Base-by-base conservation (phyloP, 2,888 invertebrate species). In the Loripinus fragilis region DNA sequence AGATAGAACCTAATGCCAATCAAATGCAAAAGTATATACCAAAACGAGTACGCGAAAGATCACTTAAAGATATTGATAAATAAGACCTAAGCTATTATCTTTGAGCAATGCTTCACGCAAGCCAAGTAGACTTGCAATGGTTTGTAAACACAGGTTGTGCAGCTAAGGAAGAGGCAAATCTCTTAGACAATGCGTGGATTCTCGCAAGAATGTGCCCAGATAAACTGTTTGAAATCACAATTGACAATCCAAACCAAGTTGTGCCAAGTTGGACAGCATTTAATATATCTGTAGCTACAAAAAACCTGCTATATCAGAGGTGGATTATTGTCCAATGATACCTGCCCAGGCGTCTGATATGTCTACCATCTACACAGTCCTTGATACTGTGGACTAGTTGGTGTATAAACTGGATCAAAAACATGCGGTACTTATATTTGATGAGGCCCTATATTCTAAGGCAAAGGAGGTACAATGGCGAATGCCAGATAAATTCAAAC, bases 381-480 rank as follows among this genome's bases (percentile, higher is more conserved):
- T 68, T 17, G 42, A 68, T 10, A 68, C 68, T 7, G 25, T 45
- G 3, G 45, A 68, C 7, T 42, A 68, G 42, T 42, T 42, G 23
- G 5, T 35, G 5, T 8, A 23, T 25, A 55, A 38, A 38, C 15
- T 8, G 1, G 68, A 38, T 15, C 66, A 45, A 20, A 2, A 3
- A 5, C 23, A 68, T 17, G 15, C 25, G 23, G 68, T 68, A 7
- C 15, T 45, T 5, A 42, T 45, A 45, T 33, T 33, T 66, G 66
- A 66, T 38, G 38, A 7, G 33, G 30, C 17, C 66, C 35, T 38
- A 38, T 8, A 38, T 41, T 17, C 42, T 23, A 68, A 68, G 28
- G 68, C 45, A 20, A 68, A 68, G n/a, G 68, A 68, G 28, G 42
- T 68, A 23, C 68, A 68, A 20, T 68, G 23, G 45, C 68, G 45